phyloP scores from a whole-genome alignment of 2,113 vertebrate genomes.

The Odontophorus gujanensis region DNA sequence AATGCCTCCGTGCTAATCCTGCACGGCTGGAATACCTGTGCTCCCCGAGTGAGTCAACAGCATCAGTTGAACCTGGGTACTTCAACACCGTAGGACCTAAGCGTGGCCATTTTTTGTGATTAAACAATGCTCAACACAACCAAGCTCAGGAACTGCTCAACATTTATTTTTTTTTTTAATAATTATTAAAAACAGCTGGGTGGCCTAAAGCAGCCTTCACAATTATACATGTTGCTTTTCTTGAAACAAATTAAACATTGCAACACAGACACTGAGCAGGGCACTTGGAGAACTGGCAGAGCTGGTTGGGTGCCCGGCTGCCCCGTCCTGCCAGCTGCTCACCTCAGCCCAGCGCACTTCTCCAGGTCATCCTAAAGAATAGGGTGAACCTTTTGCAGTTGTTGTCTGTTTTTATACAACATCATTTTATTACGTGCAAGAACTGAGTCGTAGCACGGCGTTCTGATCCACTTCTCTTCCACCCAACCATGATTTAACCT shows the following conservation, averaged over 20 bases:
- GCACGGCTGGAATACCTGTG: neutral
- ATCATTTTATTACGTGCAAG: accelerated
- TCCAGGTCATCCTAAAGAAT: neutral
- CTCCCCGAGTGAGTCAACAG: neutral
- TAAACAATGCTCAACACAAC: neutral
- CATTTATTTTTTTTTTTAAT: neutral
- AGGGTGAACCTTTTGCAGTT: accelerated
- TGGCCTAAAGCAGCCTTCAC: neutral
- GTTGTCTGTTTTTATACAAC: neutral
- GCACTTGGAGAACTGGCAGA: neutral
- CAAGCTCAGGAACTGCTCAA: neutral
- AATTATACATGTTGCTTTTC: neutral
- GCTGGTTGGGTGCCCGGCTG: neutral
- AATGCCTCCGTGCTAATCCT: neutral
- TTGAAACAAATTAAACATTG: conserved; percentile 52
- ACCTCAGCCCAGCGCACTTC: neutral
- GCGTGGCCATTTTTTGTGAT: neutral
- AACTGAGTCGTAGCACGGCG: accelerated
- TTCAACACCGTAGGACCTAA: neutral
- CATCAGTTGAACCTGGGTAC: neutral
- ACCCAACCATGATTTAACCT: neutral
- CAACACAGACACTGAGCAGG: neutral
- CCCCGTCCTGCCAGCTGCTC: neutral
- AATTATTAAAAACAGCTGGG: conserved; percentile 3
- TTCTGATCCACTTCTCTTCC: neutral